These are phyloP conservation scores for Rugalucina vietnamica DNA, from an alignment of 2,888 invertebrate genomes.

Conservation along the genomic window DNA sequence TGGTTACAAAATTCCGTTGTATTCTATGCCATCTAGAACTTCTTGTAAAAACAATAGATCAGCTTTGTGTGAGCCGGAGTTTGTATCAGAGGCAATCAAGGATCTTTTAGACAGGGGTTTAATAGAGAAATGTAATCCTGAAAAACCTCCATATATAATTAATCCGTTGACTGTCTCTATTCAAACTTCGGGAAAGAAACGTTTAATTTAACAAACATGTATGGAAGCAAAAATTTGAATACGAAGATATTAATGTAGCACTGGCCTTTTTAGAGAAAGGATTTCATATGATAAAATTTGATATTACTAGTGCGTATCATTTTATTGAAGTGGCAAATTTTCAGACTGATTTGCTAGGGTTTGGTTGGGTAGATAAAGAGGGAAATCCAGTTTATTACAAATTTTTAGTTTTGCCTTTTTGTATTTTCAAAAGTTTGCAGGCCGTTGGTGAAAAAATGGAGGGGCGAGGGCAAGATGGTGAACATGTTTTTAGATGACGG, in stretches of 20 bases:
- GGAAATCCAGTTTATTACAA: slow-evolving; percentile 4
- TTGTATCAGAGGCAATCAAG: slow-evolving; percentile 5
- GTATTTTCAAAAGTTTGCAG: slow-evolving; percentile 33
- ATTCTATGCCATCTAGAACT: slow-evolving; percentile 10
- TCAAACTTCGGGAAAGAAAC: slow-evolving; percentile 10
- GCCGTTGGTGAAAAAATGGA: slow-evolving; percentile 37
- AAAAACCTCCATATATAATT: neutral
- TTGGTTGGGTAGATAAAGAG: neutral
- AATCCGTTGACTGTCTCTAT: slow-evolving; percentile 22
- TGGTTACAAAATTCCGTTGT: slow-evolving; percentile 32
- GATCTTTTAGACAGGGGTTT: slow-evolving; percentile 16
- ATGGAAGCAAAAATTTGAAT: slow-evolving; percentile 22
- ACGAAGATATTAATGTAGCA: slow-evolving; percentile 23
- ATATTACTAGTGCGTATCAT: slow-evolving; percentile 44
- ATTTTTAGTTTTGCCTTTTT: slow-evolving; percentile 37
- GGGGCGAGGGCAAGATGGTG: slow-evolving; percentile 18
- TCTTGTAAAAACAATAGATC: slow-evolving; percentile 23
- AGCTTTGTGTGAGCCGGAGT: neutral
- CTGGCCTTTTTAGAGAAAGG: slow-evolving; percentile 26
- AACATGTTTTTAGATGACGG: slow-evolving; percentile 41
- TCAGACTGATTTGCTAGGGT: slow-evolving; percentile 27
- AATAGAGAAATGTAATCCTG: slow-evolving; percentile 2
- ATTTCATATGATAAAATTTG: slow-evolving; percentile 27
- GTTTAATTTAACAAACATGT: slow-evolving; percentile 23
- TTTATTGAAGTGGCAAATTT: slow-evolving; percentile 33